Evolutionary conservation across 2,797 vertebrate genomes (phyloP), one percentile per base, ranked within the genome.

Genomic region (Alectoris magna): DNA sequence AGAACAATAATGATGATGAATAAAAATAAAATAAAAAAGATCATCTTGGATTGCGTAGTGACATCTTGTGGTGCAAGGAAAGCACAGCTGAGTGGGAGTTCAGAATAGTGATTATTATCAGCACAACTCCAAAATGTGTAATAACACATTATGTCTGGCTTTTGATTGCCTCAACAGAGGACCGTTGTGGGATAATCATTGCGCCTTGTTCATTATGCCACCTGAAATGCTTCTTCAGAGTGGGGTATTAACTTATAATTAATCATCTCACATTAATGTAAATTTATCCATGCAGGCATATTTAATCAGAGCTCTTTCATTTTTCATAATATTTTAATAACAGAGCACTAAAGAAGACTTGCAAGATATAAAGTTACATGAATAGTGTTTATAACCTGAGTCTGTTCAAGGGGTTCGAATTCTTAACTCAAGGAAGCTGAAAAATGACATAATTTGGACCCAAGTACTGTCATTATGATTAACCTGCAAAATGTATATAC

Each of bases 51-150:
- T 97, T 97, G 46, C 94, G 84, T 87, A 98, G 96, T 95, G 97
- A 91, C 98, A 98, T 97, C 98, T 98, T 97, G 98, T 98, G 98
- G 98, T 87, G 11, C 51, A 91, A 86, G n/a, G 22, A 51, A 15
- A 91, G 78, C 69, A 97, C 94, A 94, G 84, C 93, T 14, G 6
- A 51, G 6, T 23, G 34, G 59, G 77, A 86, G 44, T 73, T 58
- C 31, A 76, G 78, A 69, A 63, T 34, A 11, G 2, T 31, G 70
- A 41, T 82, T 82, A 44, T 74, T 73, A 44, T 72, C 91, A 56
- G 41, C 7, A 55, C 44, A 85, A 31, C 67, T 86, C 31, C 56
- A 85, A 94, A 97, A 95, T 19, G 27, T 26, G 26, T 84, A 92
- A 59, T 63, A 84, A 34, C 19, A 51, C 55, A 84, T 96, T 82